Evolutionary conservation across 1,140 invertebrate species (phyloP).

Genomic region (Argopecten irradians): DNA sequence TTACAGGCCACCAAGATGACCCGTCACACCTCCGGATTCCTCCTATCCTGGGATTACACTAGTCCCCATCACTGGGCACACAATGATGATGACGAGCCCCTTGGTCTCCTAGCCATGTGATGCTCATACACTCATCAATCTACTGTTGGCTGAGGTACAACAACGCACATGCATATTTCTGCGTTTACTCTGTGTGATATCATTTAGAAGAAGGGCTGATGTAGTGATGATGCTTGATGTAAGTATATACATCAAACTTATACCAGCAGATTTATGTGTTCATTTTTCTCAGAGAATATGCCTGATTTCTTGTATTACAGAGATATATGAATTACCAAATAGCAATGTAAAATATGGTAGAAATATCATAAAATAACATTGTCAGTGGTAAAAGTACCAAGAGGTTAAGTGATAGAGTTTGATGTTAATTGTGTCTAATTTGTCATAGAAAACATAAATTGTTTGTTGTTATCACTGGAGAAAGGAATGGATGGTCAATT

Average conservation of each 20-base stretch:
- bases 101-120: not conserved
- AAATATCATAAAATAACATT: not conserved
- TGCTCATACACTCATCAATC: not conserved
- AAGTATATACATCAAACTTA: not conserved
- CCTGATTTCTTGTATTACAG: not conserved
- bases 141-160: not conserved
- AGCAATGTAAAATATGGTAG: not conserved
- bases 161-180: slow-evolving; percentile 1
- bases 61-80: not conserved
- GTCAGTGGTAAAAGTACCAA: not conserved
- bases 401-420: not conserved
- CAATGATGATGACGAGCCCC: not conserved
- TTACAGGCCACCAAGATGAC: not conserved
- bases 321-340: not conserved
- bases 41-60: not conserved
- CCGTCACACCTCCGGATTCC: not conserved
- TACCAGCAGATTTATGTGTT: not conserved
- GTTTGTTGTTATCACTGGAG: no score
- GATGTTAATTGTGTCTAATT: not conserved
- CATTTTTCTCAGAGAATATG: not conserved
- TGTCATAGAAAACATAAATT: not conserved
- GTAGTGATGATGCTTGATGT: not conserved
- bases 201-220: not conserved
- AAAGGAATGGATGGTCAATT: no score
- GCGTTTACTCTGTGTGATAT: not conserved